Percentiles rank a stretch among this genome's conserved stretches.
These are phyloP conservation scores for Pleuronectes platessa DNA, from an alignment of 2,113 vertebrate species.

Conservation along the genomic window DNA sequence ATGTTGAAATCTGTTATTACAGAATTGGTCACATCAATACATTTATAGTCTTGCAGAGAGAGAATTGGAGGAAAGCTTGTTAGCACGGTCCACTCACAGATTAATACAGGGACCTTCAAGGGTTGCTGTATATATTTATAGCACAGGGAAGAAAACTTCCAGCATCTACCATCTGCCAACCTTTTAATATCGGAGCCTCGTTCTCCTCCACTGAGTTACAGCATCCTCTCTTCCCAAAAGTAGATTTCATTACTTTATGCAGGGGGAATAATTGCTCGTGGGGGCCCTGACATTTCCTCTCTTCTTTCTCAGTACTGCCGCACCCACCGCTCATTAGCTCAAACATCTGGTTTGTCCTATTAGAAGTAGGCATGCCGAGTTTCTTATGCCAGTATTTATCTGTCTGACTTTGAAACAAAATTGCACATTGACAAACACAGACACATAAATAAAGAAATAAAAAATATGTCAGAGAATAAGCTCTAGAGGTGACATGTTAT, in stretches of 20 bases:
- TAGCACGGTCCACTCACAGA: slow-evolving; percentile 19
- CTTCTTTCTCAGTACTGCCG: slow-evolving; percentile 40
- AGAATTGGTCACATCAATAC: not conserved
- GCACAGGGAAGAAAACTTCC: slow-evolving; percentile 10
- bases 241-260: slow-evolving; percentile 45
- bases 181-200: slow-evolving; percentile 50
- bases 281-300: slow-evolving; percentile 56
- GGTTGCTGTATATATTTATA: slow-evolving; percentile 44
- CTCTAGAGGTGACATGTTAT: not conserved
- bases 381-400: slow-evolving; percentile 29
- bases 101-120: slow-evolving; percentile 36
- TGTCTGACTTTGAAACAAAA: slow-evolving; percentile 30
- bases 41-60: not conserved
- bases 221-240: slow-evolving; percentile 20
- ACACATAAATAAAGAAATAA: not conserved
- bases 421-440: not conserved
- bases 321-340: slow-evolving; percentile 65
- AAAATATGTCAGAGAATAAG: not conserved
- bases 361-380: slow-evolving; percentile 20
- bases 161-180: slow-evolving; percentile 54
- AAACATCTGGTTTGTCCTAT: slow-evolving; percentile 64
- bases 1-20: not conserved
- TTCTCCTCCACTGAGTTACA: slow-evolving; percentile 52
- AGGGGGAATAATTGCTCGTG: slow-evolving; percentile 66
- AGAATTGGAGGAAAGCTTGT: slow-evolving; percentile 12